phyloP scores from a whole-genome alignment of 53 echinoderm and acorn worm species.

The Holothuria leucospilota region DNA sequence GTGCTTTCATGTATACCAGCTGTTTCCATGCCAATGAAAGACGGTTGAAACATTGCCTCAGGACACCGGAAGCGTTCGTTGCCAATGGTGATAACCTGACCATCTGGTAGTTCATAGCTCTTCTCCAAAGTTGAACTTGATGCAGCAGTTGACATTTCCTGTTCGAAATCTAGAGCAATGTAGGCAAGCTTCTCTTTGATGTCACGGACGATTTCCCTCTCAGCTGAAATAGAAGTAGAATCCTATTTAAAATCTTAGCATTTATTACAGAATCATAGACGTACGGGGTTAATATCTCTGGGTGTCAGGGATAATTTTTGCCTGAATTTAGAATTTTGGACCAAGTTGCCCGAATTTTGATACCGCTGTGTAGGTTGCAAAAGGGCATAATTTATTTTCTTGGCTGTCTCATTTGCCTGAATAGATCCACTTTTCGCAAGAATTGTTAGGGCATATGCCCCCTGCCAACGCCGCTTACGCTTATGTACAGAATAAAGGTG shows the following conservation, averaged over 20 bases:
- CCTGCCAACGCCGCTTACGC: too few species aligned
- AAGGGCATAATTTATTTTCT: too few species aligned
- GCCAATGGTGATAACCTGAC: slow-evolving; percentile 56
- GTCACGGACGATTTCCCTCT: slow-evolving; percentile 84
- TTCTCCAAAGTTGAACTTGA: slow-evolving; percentile 49
- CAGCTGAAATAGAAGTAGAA: slow-evolving; percentile 51
- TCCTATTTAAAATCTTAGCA: neutral
- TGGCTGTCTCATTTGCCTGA: too few species aligned
- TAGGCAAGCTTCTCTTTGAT: slow-evolving; percentile 87
- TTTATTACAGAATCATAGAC: too few species aligned
- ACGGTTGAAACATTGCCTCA: slow-evolving; percentile 77
- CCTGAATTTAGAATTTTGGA: too few species aligned
- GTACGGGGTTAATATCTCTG: too few species aligned
- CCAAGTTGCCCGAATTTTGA: too few species aligned
- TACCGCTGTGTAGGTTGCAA: too few species aligned
- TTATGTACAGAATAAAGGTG: too few species aligned
- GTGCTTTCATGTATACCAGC: slow-evolving; percentile 80
- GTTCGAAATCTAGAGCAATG: slow-evolving; percentile 92
- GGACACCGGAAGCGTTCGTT: slow-evolving; percentile 85
- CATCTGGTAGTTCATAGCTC: slow-evolving; percentile 61
- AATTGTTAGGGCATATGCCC: too few species aligned
- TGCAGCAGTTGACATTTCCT: slow-evolving; percentile 67
- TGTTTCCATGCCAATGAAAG: slow-evolving; percentile 77
- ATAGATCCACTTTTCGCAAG: too few species aligned
- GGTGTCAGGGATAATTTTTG: too few species aligned